A percentile compares a stretch with the other conserved stretches of the same genome.
phyloP scores from a whole-genome alignment of 2,888 invertebrate species.

The Nomada hirtipes region DNA sequence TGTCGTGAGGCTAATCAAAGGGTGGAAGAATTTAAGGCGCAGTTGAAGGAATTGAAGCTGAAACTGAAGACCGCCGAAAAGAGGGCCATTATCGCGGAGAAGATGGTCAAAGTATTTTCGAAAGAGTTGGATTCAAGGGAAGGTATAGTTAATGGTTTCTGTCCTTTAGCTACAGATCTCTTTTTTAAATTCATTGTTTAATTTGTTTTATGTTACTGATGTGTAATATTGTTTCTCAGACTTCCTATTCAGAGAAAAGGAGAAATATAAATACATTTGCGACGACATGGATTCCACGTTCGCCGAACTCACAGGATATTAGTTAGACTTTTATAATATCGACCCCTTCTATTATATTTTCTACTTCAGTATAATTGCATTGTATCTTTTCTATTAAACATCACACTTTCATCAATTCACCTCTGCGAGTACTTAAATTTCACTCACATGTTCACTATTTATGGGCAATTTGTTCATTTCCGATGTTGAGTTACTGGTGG shows the following conservation, averaged over 20 bases:
- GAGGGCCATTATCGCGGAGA: constrained; percentile 89
- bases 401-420: constrained; percentile 3
- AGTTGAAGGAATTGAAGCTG: constrained; percentile 79
- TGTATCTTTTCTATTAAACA: constrained; percentile 49
- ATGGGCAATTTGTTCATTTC: neutral
- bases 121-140: constrained; percentile 90
- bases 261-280: constrained; percentile 91
- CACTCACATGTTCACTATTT: neutral
- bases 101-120: constrained; percentile 89
- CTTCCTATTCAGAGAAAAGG: constrained; percentile 92
- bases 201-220: neutral
- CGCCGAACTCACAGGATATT: constrained; percentile 90
- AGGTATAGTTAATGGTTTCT: constrained; percentile 83
- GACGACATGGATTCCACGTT: constrained; percentile 91
- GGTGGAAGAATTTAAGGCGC: constrained; percentile 87
- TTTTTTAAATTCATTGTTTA: neutral
- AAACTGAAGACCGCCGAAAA: constrained; percentile 85
- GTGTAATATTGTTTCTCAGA: constrained; percentile 87
- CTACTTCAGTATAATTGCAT: constrained; percentile 20
- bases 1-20: constrained; percentile 86
- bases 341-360: constrained; percentile 1
- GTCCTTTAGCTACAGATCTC: neutral
- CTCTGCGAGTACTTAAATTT: neutral
- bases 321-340: constrained; percentile 72
- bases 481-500: neutral